Evolutionary conservation across 2,797 vertebrate genomes (phyloP).

Genomic region (Rhinatrema bivittatum): DNA sequence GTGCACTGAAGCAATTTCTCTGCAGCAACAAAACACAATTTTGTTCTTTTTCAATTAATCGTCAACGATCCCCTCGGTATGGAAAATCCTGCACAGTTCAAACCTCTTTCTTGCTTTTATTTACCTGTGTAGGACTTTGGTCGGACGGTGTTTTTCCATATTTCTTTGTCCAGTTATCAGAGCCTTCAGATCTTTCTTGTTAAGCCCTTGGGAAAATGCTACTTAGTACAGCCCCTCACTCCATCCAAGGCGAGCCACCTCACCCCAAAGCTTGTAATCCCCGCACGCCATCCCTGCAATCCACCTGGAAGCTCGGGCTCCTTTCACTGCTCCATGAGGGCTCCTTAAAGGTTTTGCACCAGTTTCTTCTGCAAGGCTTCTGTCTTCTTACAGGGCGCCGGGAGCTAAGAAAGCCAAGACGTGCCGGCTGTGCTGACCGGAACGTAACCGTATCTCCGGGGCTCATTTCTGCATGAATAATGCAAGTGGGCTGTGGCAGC

Average conservation of each 20-base stretch:
- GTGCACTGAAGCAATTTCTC: too few species aligned
- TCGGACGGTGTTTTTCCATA: background rate
- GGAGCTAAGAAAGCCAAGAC: constrained; percentile 50
- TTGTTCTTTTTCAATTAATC: background rate
- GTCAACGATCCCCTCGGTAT: background rate
- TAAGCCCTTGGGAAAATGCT: background rate
- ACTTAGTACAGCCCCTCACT: background rate
- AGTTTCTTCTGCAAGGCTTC: background rate
- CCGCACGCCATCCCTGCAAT: background rate
- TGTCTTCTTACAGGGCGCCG: constrained; percentile 3
- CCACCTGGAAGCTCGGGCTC: too few species aligned
- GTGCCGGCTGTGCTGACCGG: constrained; percentile 52
- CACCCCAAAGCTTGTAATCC: background rate
- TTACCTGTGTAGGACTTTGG: constrained; percentile 30
- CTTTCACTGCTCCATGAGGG: background rate
- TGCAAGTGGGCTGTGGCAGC: constrained; percentile 65
- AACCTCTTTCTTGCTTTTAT: background rate
- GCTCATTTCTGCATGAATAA: constrained; percentile 75
- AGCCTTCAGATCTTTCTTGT: background rate
- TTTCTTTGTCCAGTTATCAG: background rate
- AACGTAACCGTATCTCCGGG: constrained; percentile 75
- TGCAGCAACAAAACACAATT: background rate
- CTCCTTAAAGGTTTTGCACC: background rate
- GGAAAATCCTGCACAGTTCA: too few species aligned
- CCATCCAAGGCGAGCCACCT: background rate